Evolutionary conservation across 2,888 invertebrate species (phyloP).

Genomic region (Trichacis sp.): DNA sequence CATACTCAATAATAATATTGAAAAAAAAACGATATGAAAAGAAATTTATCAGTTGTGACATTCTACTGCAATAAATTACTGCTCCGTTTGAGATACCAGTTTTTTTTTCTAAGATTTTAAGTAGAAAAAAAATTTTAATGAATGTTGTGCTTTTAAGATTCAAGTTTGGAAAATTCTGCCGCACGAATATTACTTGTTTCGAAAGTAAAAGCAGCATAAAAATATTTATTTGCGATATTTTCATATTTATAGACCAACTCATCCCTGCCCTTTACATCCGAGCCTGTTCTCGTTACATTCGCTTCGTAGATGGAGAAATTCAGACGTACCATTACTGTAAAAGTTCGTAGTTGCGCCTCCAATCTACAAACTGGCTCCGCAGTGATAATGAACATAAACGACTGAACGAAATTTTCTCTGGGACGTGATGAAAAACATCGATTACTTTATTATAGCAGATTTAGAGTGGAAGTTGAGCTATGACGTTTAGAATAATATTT

Average conservation of each 20-base stretch:
- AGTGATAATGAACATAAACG: background rate
- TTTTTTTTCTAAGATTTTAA: background rate
- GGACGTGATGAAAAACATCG: constrained; percentile 21
- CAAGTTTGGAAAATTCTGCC: no score
- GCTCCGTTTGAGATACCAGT: constrained; percentile 11
- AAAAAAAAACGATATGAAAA: no score
- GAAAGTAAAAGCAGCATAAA: no score
- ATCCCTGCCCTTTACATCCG: constrained; percentile 66
- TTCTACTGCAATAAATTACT: no score
- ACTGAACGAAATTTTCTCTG: constrained; percentile 21
- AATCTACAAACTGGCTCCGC: background rate
- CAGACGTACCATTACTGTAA: constrained; percentile 59
- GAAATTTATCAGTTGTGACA: no score
- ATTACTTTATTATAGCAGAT: constrained; percentile 8
- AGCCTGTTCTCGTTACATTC: constrained; percentile 68
- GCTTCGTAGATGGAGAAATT: constrained; percentile 60
- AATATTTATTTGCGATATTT: background rate
- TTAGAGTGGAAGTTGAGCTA: constrained; percentile 4
- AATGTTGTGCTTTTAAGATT: constrained; percentile 9
- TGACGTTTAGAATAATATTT: no score
- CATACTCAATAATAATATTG: no score
- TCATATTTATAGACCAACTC: constrained; percentile 56
- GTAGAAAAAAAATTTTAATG: background rate
- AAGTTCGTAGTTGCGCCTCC: constrained; percentile 42
- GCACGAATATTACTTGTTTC: no score